phyloP scores from a whole-genome alignment of 2,888 invertebrate genomes.

The Euzetes globulus region DNA sequence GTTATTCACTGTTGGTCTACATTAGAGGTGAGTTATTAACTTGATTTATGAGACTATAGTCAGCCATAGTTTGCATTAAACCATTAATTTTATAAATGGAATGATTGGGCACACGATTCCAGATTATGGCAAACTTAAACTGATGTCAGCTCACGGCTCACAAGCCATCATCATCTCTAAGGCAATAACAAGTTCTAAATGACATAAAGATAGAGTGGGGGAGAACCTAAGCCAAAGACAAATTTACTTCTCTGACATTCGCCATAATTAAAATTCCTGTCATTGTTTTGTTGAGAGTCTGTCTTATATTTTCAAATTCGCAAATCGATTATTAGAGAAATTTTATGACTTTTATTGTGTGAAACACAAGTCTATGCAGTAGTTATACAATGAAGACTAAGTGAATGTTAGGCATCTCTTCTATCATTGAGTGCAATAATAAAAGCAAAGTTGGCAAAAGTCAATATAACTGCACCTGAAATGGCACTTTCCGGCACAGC shows the following conservation, averaged over 20 bases:
- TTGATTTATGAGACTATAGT: conserved; percentile 18
- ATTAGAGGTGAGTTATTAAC: conserved; percentile 21
- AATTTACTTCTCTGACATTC: not conserved
- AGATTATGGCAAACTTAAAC: not conserved
- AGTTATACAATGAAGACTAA: not conserved
- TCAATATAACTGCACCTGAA: conserved; percentile 28
- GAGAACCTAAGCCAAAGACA: not conserved
- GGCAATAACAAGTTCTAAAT: not conserved
- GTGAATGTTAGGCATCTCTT: not conserved
- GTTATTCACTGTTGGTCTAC: conserved; percentile 1
- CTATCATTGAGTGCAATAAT: not conserved
- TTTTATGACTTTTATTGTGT: conserved; percentile 14
- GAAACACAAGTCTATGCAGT: not conserved
- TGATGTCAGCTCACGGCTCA: not conserved
- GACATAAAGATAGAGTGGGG: not conserved
- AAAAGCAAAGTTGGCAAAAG: conserved; percentile 22
- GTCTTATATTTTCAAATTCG: not conserved
- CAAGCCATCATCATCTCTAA: conserved; percentile 8
- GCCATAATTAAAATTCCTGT: conserved; percentile 22
- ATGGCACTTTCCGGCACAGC: conserved; percentile 21
- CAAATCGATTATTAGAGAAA: conserved; percentile 11
- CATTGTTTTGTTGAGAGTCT: conserved; percentile 10
- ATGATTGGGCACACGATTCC: not conserved
- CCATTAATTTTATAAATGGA: conserved; percentile 21
- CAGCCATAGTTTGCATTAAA: conserved; percentile 7